Evolutionary conservation across 2,888 invertebrate genomes (phyloP), one percentile per base, ranked within the genome.

Genomic region (Boloria euphrosyne): DNA sequence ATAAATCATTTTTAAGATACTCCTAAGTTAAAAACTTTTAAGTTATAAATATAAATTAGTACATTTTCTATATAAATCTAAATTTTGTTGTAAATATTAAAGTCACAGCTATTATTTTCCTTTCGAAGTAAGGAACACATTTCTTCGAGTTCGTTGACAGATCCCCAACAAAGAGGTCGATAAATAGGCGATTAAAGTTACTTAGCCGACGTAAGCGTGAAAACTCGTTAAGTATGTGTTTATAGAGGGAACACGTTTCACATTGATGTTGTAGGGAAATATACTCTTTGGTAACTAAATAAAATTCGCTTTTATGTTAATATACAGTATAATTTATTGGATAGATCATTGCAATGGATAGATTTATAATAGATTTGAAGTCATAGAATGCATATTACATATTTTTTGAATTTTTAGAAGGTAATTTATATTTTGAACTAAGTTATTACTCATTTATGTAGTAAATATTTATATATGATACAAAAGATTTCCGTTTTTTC

Each of bases 101-200:
- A 38, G 31, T 38, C 10, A 38, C 31, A 38, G 10, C 31, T 38
- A 38, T 10, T 10, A 38, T 38, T 38, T 38, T 38, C 10, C 31
- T 38, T 38, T 38, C 31, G 10, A 7, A 38, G 10, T 10, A 38
- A 38, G 7, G 31, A 38, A 38, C 57, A 44, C 22, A 27, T 27
- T 57, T 50, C 16, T 51, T 44, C 10, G 14, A 58, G 46, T 58
- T 51, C 44, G 14, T 17, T 17, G 13, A 63, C 14, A 51, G 46
- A 65, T 31, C 52, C 38, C 16, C 46, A 52, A 18, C 46, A 52
- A 65, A 52, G 58, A 13, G 38, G 18, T 52, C 64, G 22, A 59
- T 65, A 59, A 10, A 52, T 27, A 31, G 64, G 22, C 58, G 52
- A 59, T 65, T 65, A 52, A 46, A 59, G 38, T 52, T 59, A 52